phyloP scores from a whole-genome alignment of 2,113 vertebrate species.

The Equus quagga region DNA sequence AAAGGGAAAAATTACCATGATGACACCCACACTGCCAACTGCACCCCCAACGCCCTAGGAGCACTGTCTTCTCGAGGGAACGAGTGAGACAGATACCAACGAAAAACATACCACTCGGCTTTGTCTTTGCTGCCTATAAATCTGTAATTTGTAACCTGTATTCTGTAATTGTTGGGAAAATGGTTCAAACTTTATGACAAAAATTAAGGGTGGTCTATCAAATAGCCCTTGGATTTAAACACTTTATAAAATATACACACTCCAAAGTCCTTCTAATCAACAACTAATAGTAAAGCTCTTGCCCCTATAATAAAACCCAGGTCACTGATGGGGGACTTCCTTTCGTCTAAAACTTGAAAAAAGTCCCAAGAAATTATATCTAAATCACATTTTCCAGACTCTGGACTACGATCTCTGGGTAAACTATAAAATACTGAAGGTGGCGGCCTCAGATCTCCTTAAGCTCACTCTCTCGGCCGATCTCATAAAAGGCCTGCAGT shows the following conservation, averaged over 20 bases:
- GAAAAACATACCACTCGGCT: rapidly evolving
- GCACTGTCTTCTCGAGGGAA: no score
- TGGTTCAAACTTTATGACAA: not conserved
- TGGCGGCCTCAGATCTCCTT: rapidly evolving
- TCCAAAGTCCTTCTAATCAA: not conserved
- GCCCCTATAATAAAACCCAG: not conserved
- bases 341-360: not conserved
- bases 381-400: not conserved
- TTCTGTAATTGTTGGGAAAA: not conserved
- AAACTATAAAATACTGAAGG: not conserved
- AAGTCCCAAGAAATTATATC: not conserved
- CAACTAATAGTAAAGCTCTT: not conserved
- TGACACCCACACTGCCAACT: not conserved
- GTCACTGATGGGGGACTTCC: rapidly evolving
- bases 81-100: rapidly evolving
- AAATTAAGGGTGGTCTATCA: not conserved
- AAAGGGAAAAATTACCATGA: not conserved
- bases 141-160: no score
- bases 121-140: not conserved
- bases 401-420: not conserved
- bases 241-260: not conserved
- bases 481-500: not conserved
- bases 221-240: not conserved
- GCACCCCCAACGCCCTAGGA: not conserved
- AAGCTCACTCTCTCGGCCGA: not conserved